Evolutionary conservation across 1,140 invertebrate genomes (phyloP), one percentile per base, ranked within the genome.

Genomic region (Acromyrmex echinatior): DNA sequence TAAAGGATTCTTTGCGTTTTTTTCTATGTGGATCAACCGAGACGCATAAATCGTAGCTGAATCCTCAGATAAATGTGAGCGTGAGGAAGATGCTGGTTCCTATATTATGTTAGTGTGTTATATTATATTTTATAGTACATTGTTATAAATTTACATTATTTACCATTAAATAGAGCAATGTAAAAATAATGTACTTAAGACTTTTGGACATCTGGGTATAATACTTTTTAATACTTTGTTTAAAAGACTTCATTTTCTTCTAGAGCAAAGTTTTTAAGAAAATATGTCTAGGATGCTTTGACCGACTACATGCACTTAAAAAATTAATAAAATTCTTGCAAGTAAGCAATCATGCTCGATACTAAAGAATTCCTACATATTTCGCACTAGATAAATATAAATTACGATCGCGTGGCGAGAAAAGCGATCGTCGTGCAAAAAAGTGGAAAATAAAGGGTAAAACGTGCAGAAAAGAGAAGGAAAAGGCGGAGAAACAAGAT

Each of bases 401-500:
- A 51, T 21, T n/a, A 31, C 18, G 3, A 60, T 66, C 25, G 35
- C 66, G 56, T 71, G 53, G 56, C 66, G 53, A 51, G 39, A 2
- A 76, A 82, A 74, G 14, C 68, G 56, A 4, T 80, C 49, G 28
- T n/a, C 53, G 25, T 10, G 14, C 12, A n/a, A 51, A 70, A 21
- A 18, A 53, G 18, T 63, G 31, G 7, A 70, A 86, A 86, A 53
- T 53, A 18, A 76, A 84, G 77, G 66, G 18, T 60, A 35, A 35
- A 35, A 35, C 31, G 5, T 35, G 31, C 31, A n/a, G 78, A 76
- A 78, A 60, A 80, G 51, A 63, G 65, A 84, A 76, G 76, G 76
- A 74, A 56, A 62, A 80, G 65, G 53, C 56, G 51, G 16, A 39
- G 35, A 62, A 73, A 63, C 45, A 66, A 73, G 81, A 81, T 86